phyloP scores from a whole-genome alignment of 2,888 invertebrate genomes.

The Axea sp. region DNA sequence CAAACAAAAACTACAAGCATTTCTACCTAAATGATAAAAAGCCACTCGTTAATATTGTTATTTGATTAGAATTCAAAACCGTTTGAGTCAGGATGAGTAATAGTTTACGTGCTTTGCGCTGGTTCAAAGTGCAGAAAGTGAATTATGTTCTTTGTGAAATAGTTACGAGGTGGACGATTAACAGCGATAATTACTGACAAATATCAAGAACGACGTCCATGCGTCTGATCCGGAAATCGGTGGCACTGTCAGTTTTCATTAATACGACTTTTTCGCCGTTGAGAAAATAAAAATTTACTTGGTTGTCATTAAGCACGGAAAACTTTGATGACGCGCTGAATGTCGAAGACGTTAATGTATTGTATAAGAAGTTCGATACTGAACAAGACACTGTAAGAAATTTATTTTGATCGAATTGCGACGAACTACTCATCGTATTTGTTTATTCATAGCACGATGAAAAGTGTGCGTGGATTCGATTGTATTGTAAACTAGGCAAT shows the following conservation, averaged over 20 bases:
- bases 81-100: slow-evolving; percentile 26
- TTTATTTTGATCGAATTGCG: slow-evolving; percentile 5
- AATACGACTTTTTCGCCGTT: not conserved
- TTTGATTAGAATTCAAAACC: slow-evolving; percentile 27
- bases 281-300: not conserved
- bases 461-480: no score
- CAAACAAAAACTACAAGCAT: not conserved
- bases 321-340: slow-evolving; percentile 6
- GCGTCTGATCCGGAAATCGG: no score
- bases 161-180: no score
- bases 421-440: slow-evolving; percentile 19
- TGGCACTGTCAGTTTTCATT: not conserved
- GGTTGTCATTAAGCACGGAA: slow-evolving; percentile 6
- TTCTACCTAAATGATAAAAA: slow-evolving; percentile 15
- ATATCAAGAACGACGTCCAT: no score
- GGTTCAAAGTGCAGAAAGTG: slow-evolving; percentile 33
- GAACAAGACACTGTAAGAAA: slow-evolving; percentile 1
- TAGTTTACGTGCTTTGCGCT: slow-evolving; percentile 19
- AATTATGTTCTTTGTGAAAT: no score
- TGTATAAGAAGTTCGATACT: slow-evolving; percentile 11
- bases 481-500: no score
- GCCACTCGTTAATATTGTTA: not conserved
- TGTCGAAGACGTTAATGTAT: slow-evolving; percentile 4
- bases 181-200: no score
- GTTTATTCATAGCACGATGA: slow-evolving; percentile 25